Evolutionary conservation across 2,113 vertebrate genomes (phyloP), one percentile per base, ranked within the genome.

Genomic region (Neolamprologus tretocephalus): DNA sequence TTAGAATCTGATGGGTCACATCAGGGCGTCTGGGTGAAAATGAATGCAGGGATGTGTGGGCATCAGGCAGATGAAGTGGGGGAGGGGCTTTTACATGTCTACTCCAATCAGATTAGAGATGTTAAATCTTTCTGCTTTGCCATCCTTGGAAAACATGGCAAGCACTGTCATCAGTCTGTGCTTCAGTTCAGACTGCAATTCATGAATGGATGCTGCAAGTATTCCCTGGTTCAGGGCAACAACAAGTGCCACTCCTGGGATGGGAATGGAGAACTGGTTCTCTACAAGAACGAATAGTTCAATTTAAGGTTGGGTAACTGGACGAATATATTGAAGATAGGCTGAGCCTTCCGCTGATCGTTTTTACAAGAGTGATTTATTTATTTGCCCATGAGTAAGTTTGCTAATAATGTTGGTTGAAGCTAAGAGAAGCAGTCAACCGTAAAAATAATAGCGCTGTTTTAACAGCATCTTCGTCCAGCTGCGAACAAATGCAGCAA

Each of bases 221-320:
- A 61, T 31, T 17, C 14, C 57, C 0, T 61, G 57, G 14, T 61
- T 33, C 57, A 31, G 8, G 57, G 14, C 14, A 58, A 61, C 26
- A 61, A 6, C 26, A 61, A 61, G 14, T 61, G 19, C 57, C 16
- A 17, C 28, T 31, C 14, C 26, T 0, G 0, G 54, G 23, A 57
- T 26, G 54, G 54, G 12, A 57, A 0, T 8, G 23, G 54, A 57
- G 23, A 57, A 5, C 54, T 26, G 54, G 54, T 57, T 26, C 54
- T 14, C 21, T 57, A 14, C 23, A 26, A 57, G 54, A 26, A 26
- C 10, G 2, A 57, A 1, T 0, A 5, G 54, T 57, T 57, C 54
- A 57, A 8, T 5, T 26, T 57, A 57, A 57, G 4, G 54, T 57
- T 26, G 21, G 12, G 54, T 0, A 0, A 53, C 2, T 53, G 1